These are phyloP conservation scores for Neogobius melanostomus DNA, from an alignment of 2,113 vertebrate genomes.

Conservation along the genomic window DNA sequence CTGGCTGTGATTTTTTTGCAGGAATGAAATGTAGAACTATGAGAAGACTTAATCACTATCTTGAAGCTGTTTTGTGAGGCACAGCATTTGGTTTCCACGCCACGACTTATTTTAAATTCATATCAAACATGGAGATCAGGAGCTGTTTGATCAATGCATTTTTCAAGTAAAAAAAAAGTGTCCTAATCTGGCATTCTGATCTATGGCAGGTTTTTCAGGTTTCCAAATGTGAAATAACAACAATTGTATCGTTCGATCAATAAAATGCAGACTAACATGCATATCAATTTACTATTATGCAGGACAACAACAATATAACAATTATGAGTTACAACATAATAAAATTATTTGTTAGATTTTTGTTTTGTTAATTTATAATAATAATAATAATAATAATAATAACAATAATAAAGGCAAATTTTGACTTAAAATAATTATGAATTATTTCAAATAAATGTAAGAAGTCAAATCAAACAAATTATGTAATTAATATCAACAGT, in stretches of 20 bases:
- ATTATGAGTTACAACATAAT: too few relatives aligned
- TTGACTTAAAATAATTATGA: too few relatives aligned
- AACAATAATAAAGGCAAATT: too few relatives aligned
- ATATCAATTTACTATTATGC: neutral
- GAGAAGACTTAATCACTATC: constrained; percentile 57
- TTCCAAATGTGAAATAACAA: constrained; percentile 52
- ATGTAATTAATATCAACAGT: too few relatives aligned
- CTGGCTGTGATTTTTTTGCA: constrained; percentile 72
- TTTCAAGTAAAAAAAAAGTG: constrained; percentile 48
- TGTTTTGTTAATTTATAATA: too few relatives aligned
- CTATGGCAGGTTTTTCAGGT: constrained; percentile 46
- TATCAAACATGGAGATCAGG: constrained; percentile 60
- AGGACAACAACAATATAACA: neutral
- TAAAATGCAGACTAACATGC: constrained; percentile 21
- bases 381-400: too few relatives aligned
- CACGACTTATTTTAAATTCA: constrained; percentile 60
- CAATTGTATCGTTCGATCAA: constrained; percentile 40
- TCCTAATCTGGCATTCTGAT: constrained; percentile 27
- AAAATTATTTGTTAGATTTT: too few relatives aligned
- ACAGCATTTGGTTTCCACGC: constrained; percentile 43
- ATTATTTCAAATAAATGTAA: too few relatives aligned
- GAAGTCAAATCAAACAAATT: too few relatives aligned
- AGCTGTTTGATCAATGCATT: constrained; percentile 50
- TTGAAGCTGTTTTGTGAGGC: constrained; percentile 58
- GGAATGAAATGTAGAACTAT: constrained; percentile 66